phyloP scores from a whole-genome alignment of 2,888 invertebrate genomes.

The Caenorhabditis zanzibari region DNA sequence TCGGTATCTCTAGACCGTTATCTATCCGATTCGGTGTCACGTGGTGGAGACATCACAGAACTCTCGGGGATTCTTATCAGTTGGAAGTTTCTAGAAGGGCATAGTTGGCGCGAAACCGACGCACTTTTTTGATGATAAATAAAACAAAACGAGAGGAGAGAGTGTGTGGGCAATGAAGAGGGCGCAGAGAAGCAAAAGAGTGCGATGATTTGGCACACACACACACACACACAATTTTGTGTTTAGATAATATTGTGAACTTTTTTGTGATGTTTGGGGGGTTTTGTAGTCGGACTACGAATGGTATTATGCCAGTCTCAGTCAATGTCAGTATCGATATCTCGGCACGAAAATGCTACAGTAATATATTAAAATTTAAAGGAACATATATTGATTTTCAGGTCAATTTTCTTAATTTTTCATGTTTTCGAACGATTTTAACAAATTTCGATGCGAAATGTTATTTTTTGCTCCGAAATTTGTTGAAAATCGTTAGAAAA shows the following conservation, averaged over 20 bases:
- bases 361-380: too few relatives aligned
- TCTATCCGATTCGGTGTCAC: slow-evolving; percentile 30
- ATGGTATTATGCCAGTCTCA: too few relatives aligned
- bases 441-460: too few relatives aligned
- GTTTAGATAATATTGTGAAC: slow-evolving; percentile 20
- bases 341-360: too few relatives aligned
- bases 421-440: too few relatives aligned
- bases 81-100: slow-evolving; percentile 46
- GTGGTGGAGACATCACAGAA: slow-evolving; percentile 58
- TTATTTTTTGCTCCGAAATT: too few relatives aligned
- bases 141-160: slow-evolving; percentile 30
- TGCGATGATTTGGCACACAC: slow-evolving; percentile 45
- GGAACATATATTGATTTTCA: too few relatives aligned
- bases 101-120: slow-evolving; percentile 28
- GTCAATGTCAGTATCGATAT: too few relatives aligned
- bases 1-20: slow-evolving; percentile 35
- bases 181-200: slow-evolving; percentile 22
- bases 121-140: slow-evolving; percentile 53
- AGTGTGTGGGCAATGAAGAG: slow-evolving; percentile 29
- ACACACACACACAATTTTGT: slow-evolving; percentile 56
- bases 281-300: not conserved
- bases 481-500: too few relatives aligned
- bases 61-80: slow-evolving; percentile 34
- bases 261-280: slow-evolving; percentile 2
- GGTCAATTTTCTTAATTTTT: too few relatives aligned